Conservation (phyloP, 1,140 invertebrate genomes). For the Drosophila tani region DNA sequence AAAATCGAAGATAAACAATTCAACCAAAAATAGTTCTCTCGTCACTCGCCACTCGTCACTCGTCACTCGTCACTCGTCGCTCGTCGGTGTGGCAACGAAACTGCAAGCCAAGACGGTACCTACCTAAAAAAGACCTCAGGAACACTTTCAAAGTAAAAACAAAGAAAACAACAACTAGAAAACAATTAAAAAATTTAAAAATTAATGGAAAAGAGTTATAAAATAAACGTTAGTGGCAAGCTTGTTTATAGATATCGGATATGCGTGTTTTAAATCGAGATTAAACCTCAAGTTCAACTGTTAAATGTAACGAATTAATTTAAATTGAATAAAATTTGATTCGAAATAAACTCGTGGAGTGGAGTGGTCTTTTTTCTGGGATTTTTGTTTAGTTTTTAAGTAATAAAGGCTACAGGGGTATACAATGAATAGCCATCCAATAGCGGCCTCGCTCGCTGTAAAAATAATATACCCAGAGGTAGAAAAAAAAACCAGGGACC, state of each 20-base stretch:
- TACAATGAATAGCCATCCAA: too few relatives aligned
- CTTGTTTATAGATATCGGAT: slow-evolving; percentile 66
- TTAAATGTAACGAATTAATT: slow-evolving; percentile 63
- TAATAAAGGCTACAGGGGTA: too few relatives aligned
- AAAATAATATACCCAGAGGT: too few relatives aligned
- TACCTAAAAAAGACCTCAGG: slow-evolving; percentile 70
- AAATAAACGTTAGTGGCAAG: slow-evolving; percentile 56
- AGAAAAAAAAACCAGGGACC: too few relatives aligned
- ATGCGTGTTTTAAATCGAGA: slow-evolving; percentile 67
- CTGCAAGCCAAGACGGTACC: slow-evolving; percentile 47
- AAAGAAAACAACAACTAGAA: slow-evolving; percentile 28
- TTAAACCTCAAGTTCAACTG: slow-evolving; percentile 70
- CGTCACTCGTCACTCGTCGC: neutral
- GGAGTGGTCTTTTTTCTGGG: neutral
- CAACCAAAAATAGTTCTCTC: slow-evolving; percentile 35
- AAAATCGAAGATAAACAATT: slow-evolving; percentile 67
- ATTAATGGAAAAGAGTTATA: slow-evolving; percentile 16
- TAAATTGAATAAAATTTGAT: slow-evolving; percentile 54
- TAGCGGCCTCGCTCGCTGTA: too few relatives aligned
- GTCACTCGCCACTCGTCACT: slow-evolving; percentile 6
- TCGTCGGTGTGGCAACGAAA: too few relatives aligned
- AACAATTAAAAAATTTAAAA: neutral
- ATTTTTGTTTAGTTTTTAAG: too few relatives aligned
- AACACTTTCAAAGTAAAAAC: slow-evolving; percentile 72
- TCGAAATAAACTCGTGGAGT: slow-evolving; percentile 13